Conservation (phyloP, 2,888 invertebrate species). For the Hololepta plana region DNA sequence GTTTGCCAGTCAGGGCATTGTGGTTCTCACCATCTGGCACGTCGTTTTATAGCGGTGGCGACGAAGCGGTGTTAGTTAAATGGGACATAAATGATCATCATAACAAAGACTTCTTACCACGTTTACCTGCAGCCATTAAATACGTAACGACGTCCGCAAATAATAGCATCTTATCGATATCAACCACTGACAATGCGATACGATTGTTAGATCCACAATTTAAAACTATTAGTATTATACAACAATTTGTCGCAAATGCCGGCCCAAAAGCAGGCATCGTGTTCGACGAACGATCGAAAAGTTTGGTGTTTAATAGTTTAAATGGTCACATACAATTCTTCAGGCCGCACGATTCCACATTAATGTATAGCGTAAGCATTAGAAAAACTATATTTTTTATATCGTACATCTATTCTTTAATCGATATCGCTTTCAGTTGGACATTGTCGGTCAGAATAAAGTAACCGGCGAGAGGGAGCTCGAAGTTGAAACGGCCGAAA, state of each 20-base stretch:
- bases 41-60: conserved; percentile 57
- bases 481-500: conserved; percentile 42
- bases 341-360: conserved; percentile 39
- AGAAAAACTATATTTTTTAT: conserved; percentile 3
- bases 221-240: conserved; percentile 37
- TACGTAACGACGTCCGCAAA: conserved; percentile 42
- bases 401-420: conserved; percentile 5
- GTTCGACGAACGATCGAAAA: conserved; percentile 42
- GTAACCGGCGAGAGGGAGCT: conserved; percentile 40
- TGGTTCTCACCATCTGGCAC: conserved; percentile 45
- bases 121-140: conserved; percentile 46
- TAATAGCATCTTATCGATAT: conserved; percentile 43
- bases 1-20: conserved; percentile 45
- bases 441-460: conserved; percentile 53
- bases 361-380: conserved; percentile 48
- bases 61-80: conserved; percentile 58
- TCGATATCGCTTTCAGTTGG: conserved; percentile 31
- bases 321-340: conserved; percentile 62
- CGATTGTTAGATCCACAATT: conserved; percentile 35
- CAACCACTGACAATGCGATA: conserved; percentile 51
- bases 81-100: conserved; percentile 41
- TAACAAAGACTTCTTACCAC: conserved; percentile 42
- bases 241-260: conserved; percentile 47
- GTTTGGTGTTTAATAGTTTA: conserved; percentile 52
- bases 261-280: conserved; percentile 37